Evolutionary conservation across 2,888 invertebrate species (phyloP), one percentile per base, ranked within the genome.

Genomic region (Lottia gigantea): DNA sequence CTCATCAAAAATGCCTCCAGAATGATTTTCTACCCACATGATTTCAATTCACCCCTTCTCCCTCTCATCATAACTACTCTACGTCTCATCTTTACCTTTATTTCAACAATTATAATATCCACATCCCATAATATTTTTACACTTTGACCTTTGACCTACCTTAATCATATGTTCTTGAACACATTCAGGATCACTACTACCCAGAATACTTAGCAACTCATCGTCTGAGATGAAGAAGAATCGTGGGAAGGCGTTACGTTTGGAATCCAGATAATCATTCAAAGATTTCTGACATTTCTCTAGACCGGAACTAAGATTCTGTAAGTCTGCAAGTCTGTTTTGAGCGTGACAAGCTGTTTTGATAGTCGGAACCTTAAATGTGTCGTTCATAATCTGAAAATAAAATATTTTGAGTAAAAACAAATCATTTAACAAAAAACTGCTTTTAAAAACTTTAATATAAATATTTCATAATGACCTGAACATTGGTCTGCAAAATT

Each of bases 211-310:
- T 11, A 97, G 91, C 77, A 97, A 88, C 87, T 97, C 97, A 83
- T 96, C 96, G 45, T 96, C 96, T 3, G 96, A 96, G 84, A 97
- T 94, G 88, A 97, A 97, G 90, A 94, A 96, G 89, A 97, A 97
- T 67, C 97, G 89, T 2, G 97, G 95, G 88, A 96, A 97, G 75
- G 95, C 92, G 74, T 94, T 92, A 64, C 97, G 91, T 89, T 96
- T 96, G 0, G 94, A 92, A 87, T 95, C 95, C 76, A 97, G 90
- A 87, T 96, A 97, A 85, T 96, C 95, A 83, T 95, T 95, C 68
- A 97, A 90, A 0, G 96, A 95, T 87, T 96, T 96, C 88, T 96
- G 96, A 88, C 96, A 96, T 87, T 92, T 93, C 86, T 97, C 96
- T 68, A 97, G 90, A 1, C 94, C 95, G 23, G 90, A 73, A 65